These are phyloP conservation scores for Hipposideros larvatus DNA, from an alignment of 2,797 vertebrate species.

Conservation along the genomic window DNA sequence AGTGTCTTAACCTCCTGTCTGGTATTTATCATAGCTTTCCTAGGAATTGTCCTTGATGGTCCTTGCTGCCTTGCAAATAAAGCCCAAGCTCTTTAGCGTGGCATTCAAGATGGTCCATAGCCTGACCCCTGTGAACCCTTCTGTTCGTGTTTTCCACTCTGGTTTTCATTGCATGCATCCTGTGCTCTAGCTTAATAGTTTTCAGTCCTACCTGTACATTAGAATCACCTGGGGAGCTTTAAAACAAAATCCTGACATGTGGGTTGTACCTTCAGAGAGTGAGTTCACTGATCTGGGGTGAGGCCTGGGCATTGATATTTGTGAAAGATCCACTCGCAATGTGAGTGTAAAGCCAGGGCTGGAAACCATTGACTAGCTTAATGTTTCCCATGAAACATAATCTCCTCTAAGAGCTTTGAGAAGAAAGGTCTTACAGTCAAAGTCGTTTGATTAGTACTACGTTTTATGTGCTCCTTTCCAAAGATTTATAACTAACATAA, in stretches of 20 bases:
- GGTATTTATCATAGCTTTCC: constrained; percentile 40
- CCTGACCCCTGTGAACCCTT: not conserved
- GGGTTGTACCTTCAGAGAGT: not conserved
- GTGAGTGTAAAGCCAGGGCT: constrained; percentile 9
- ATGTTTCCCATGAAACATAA: not conserved
- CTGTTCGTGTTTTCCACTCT: constrained; percentile 37
- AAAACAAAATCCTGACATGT: not conserved
- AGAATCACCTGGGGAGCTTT: constrained; percentile 65
- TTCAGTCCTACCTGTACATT: constrained; percentile 37
- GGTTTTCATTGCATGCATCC: constrained; percentile 19
- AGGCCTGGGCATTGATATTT: constrained; percentile 2
- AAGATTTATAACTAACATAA: not conserved
- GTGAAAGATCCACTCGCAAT: constrained; percentile 24
- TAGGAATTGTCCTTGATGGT: constrained; percentile 38
- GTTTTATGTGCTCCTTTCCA: constrained; percentile 13
- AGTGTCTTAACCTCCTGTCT: constrained; percentile 45
- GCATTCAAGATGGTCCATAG: constrained; percentile 17
- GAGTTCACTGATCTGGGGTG: constrained; percentile 41
- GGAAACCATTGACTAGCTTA: not conserved
- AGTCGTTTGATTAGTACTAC: constrained; percentile 1
- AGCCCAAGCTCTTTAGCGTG: constrained; percentile 21
- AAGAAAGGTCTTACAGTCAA: not conserved
- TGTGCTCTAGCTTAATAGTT: constrained; percentile 59
- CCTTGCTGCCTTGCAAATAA: constrained; percentile 47
- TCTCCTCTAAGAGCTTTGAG: constrained; percentile 26